phyloP scores from a whole-genome alignment of 2,888 invertebrate species.

The Xanthia togata region DNA sequence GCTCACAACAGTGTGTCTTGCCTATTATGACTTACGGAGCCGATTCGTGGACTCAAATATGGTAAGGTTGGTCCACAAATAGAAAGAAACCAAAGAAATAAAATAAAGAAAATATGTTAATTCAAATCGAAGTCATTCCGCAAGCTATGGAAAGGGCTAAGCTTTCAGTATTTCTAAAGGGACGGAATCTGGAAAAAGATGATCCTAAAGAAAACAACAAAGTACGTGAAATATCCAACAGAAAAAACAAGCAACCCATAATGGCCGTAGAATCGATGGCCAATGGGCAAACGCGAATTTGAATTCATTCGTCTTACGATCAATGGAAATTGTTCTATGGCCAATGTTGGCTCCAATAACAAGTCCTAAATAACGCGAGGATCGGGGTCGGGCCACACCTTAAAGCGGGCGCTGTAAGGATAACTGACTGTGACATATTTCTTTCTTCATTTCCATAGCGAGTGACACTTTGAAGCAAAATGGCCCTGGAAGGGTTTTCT shows the following conservation, averaged over 20 bases:
- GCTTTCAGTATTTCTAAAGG: neutral
- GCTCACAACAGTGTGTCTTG: neutral
- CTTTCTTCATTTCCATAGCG: slow-evolving; percentile 56
- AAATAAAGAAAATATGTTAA: neutral
- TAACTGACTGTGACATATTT: slow-evolving; percentile 54
- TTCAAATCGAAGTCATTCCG: neutral
- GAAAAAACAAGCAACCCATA: neutral
- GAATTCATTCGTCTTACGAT: slow-evolving; percentile 4
- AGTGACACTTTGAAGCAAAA: slow-evolving; percentile 34
- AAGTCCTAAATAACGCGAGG: slow-evolving; percentile 55
- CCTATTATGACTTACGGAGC: neutral
- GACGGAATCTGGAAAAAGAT: neutral
- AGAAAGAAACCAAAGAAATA: neutral
- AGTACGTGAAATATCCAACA: neutral
- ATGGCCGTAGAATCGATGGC: neutral
- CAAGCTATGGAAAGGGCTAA: too few species aligned
- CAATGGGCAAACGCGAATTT: too few species aligned
- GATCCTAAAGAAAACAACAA: neutral
- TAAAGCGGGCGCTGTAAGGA: slow-evolving; percentile 10
- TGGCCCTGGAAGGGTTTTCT: slow-evolving; percentile 52
- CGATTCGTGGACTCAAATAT: neutral
- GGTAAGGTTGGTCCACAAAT: neutral
- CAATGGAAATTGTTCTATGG: slow-evolving; percentile 19
- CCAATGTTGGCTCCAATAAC: slow-evolving; percentile 40
- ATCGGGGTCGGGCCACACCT: slow-evolving; percentile 61